These are phyloP conservation scores for Amyelois transitella DNA, from an alignment of 1,140 invertebrate genomes.

Conservation along the genomic window DNA sequence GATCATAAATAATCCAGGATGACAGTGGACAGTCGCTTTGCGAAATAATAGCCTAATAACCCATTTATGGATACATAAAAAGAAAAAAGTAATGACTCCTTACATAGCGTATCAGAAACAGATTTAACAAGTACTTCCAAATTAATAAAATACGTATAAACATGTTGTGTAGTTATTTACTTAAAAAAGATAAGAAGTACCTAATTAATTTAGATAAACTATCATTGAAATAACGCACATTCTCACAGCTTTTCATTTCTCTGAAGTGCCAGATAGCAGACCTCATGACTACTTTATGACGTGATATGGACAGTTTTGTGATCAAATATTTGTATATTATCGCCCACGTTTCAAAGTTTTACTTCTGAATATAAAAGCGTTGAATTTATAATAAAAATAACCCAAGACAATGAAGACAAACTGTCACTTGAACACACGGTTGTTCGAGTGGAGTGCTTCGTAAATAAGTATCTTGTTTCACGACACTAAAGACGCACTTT, in stretches of 20 bases:
- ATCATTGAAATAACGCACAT: too few relatives aligned
- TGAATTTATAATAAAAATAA: not conserved
- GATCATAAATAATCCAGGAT: constrained; percentile 43
- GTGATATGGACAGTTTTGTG: not conserved
- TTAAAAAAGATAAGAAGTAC: too few relatives aligned
- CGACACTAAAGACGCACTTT: too few relatives aligned
- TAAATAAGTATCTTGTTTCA: constrained; percentile 30
- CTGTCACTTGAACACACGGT: not conserved
- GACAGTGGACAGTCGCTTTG: constrained; percentile 14
- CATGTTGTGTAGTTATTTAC: too few relatives aligned
- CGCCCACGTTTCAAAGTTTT: not conserved
- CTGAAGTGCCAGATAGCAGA: too few relatives aligned
- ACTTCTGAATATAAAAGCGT: not conserved
- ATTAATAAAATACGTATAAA: too few relatives aligned
- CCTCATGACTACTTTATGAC: too few relatives aligned
- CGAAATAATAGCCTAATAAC: not conserved
- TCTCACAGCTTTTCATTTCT: too few relatives aligned
- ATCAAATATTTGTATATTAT: not conserved
- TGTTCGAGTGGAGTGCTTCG: constrained; percentile 12
- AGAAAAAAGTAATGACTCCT: not conserved
- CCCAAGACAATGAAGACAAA: not conserved
- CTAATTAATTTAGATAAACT: too few relatives aligned
- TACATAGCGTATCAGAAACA: too few relatives aligned
- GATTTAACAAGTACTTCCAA: too few relatives aligned
- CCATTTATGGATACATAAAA: not conserved